A percentile compares a stretch with the other conserved stretches of the same genome.
These are phyloP conservation scores for Solen grandis DNA, from an alignment of 1,140 invertebrate genomes.

Conservation along the genomic window DNA sequence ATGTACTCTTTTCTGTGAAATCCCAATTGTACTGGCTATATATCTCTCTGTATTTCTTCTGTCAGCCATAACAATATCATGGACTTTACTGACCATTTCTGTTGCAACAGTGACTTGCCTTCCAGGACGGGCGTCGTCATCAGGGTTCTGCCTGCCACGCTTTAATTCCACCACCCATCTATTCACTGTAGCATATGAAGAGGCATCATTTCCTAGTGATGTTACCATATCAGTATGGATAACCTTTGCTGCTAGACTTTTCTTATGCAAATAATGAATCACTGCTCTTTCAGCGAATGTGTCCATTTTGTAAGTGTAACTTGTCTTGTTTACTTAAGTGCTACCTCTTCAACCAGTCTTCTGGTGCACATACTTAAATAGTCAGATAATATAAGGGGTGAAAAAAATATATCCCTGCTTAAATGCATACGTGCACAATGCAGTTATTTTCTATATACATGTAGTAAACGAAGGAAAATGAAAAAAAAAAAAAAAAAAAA, in stretches of 20 bases:
- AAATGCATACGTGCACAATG: no score
- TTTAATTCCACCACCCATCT: not conserved
- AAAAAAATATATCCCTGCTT: no score
- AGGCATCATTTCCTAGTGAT: not conserved
- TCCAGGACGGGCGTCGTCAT: no score
- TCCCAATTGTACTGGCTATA: conserved; percentile 3
- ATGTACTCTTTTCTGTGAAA: no score
- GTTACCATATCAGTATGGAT: no score
- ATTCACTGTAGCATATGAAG: not conserved
- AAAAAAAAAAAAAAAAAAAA: no score
- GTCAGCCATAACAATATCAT: not conserved
- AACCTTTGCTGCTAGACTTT: not conserved
- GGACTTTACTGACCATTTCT: not conserved
- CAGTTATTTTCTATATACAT: no score
- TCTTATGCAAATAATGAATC: conserved; percentile 3
- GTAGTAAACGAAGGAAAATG: no score
- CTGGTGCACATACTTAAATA: not conserved
- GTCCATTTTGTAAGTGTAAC: conserved; percentile 3
- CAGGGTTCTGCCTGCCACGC: not conserved
- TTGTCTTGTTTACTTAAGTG: not conserved
- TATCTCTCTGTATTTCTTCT: not conserved
- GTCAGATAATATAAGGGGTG: not conserved
- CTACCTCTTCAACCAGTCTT: no score
- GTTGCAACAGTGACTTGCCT: no score
- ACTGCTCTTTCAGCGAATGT: not conserved